Percentiles rank a stretch among this genome's conserved stretches.
These are phyloP conservation scores for Eurosta solidaginis DNA, from an alignment of 1,140 invertebrate species.

Conservation along the genomic window DNA sequence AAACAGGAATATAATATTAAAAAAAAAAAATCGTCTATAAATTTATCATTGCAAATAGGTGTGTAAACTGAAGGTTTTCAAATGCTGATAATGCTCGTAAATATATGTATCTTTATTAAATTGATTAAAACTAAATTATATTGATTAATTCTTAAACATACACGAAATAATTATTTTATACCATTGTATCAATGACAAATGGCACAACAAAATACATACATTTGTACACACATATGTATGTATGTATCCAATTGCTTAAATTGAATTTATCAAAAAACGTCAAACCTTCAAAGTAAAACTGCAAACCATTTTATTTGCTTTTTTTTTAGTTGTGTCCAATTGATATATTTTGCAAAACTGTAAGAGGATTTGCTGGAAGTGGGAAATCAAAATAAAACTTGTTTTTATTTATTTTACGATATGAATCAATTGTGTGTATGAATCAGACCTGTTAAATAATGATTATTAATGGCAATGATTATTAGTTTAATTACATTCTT, in stretches of 20 bases:
- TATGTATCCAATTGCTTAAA: not conserved
- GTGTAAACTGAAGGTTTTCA: not conserved
- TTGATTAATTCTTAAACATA: constrained; percentile 14
- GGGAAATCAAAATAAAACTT: too few relatives aligned
- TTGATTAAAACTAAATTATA: not conserved
- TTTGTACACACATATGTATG: not conserved
- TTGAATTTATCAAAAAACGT: not conserved
- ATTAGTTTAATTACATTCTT: too few relatives aligned
- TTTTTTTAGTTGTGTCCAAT: not conserved
- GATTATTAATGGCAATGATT: too few relatives aligned
- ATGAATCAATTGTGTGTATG: too few relatives aligned
- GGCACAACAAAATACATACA: not conserved
- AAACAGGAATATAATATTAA: not conserved
- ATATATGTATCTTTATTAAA: not conserved
- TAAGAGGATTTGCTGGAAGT: not conserved
- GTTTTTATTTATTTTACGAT: too few relatives aligned
- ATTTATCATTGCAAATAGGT: not conserved
- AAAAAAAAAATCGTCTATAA: constrained; percentile 17
- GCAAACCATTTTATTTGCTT: constrained; percentile 1
- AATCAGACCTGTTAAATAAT: too few relatives aligned
- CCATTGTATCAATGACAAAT: too few relatives aligned
- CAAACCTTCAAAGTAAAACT: not conserved
- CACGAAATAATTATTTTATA: constrained; percentile 11
- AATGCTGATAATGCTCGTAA: not conserved
- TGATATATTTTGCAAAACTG: not conserved